Conservation (phyloP, 2,113 vertebrate genomes). For the Gnathonemus echidnorhynchus region DNA sequence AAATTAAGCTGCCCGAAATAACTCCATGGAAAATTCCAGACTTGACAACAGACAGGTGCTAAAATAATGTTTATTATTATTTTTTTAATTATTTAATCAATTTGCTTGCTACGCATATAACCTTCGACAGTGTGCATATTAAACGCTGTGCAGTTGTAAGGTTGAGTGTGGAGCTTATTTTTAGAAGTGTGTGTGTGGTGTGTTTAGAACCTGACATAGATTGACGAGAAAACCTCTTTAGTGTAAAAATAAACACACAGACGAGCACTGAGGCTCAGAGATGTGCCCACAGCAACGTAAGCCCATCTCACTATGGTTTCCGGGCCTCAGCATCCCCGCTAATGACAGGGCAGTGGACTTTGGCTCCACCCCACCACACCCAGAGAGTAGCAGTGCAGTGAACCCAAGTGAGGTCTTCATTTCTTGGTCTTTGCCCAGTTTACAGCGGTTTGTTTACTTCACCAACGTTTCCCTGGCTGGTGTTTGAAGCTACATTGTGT, state of each 20-base stretch:
- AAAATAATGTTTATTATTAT: background rate
- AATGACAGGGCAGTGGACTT: background rate
- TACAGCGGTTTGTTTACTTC: background rate
- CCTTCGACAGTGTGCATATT: background rate
- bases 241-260: background rate
- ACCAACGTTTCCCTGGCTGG: background rate
- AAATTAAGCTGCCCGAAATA: background rate
- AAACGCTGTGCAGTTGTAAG: background rate
- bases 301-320: background rate
- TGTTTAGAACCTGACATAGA: background rate
- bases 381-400: background rate
- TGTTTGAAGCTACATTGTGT: background rate
- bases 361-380: background rate
- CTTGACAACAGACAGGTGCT: constrained; percentile 4
- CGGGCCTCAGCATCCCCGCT: background rate
- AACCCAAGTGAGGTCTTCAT: background rate
- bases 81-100: background rate
- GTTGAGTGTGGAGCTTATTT: background rate
- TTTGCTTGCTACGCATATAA: background rate
- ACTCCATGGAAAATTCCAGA: background rate
- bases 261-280: background rate
- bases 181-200: background rate
- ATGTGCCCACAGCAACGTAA: background rate
- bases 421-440: background rate
- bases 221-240: background rate